Conservation (phyloP, 2,888 invertebrate genomes). For the Netelia fuscicornis region DNA sequence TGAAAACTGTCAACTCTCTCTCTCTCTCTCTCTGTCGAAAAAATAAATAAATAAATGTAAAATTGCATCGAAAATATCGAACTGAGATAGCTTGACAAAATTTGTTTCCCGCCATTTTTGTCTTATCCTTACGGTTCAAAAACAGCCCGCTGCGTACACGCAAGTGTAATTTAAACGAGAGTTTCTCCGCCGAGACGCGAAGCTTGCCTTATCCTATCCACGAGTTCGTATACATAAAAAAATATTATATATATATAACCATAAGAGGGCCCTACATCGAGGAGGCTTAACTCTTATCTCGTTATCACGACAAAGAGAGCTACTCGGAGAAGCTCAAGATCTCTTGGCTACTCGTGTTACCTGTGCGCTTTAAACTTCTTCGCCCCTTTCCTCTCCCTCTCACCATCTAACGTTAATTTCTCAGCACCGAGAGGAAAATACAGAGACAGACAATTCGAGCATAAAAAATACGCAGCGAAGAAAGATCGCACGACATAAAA, state of each 20-base stretch:
- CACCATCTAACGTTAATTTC: background rate
- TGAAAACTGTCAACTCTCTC: background rate
- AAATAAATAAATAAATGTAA: background rate
- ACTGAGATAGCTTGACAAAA: background rate
- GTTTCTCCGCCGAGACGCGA: conserved; percentile 15
- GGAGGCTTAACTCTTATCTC: conserved; percentile 79
- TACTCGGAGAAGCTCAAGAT: conserved; percentile 72
- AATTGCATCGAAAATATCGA: background rate
- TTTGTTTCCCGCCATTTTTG: too few species aligned
- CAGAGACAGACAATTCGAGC: conserved; percentile 10
- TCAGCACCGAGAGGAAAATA: conserved; percentile 11
- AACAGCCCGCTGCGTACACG: background rate
- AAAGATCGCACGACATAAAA: conserved; percentile 45
- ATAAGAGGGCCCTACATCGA: conserved; percentile 23
- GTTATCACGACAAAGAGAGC: conserved; percentile 78
- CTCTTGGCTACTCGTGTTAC: conserved; percentile 81
- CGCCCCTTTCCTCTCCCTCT: conserved; percentile 13
- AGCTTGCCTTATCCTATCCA: conserved; percentile 54
- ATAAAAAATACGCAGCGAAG: conserved; percentile 15
- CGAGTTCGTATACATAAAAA: conserved; percentile 8
- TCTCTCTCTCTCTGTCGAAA: background rate
- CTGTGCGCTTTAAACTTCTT: conserved; percentile 61
- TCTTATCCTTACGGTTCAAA: background rate
- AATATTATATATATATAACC: conserved; percentile 7
- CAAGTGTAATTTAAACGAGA: conserved; percentile 26